Percentiles rank a stretch among this genome's conserved stretches.
Evolutionary conservation across 2,888 invertebrate genomes (phyloP).

Genomic region (Heliothis peltigera): DNA sequence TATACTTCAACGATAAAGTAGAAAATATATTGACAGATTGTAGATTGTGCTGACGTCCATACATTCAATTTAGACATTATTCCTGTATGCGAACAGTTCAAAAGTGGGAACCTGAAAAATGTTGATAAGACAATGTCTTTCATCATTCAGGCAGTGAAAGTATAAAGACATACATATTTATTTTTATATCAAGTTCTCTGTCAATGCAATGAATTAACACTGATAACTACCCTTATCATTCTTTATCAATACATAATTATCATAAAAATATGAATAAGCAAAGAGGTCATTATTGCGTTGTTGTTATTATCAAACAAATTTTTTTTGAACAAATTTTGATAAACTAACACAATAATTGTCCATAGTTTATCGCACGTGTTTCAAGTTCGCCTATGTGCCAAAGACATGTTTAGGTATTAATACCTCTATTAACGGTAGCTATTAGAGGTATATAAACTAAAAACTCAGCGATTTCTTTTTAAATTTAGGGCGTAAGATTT

Average conservation of each 20-base stretch:
- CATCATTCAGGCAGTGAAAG: too few species aligned
- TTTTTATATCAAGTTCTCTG: slow-evolving; percentile 32
- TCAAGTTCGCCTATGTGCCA: too few species aligned
- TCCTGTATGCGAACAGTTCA: too few species aligned
- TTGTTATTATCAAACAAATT: neutral
- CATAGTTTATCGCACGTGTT: slow-evolving; percentile 18
- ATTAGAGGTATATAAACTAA: too few species aligned
- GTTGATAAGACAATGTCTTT: neutral
- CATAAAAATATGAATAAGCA: slow-evolving; percentile 26
- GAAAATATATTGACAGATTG: too few species aligned
- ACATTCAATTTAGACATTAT: too few species aligned
- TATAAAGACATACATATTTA: neutral
- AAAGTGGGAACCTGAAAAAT: neutral
- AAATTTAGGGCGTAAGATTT: too few species aligned
- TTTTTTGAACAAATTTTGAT: neutral
- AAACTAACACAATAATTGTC: neutral
- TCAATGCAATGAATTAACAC: slow-evolving; percentile 15
- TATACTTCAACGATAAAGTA: too few species aligned
- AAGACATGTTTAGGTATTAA: too few species aligned
- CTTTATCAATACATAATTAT: slow-evolving; percentile 23
- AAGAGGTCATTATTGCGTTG: slow-evolving; percentile 2
- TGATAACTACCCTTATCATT: slow-evolving; percentile 32
- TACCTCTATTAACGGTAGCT: too few species aligned
- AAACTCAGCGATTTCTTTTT: too few species aligned
- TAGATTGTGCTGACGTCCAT: too few species aligned